phyloP scores from a whole-genome alignment of 2,797 vertebrate species.

The Tokudaia tokunoshimensis region DNA sequence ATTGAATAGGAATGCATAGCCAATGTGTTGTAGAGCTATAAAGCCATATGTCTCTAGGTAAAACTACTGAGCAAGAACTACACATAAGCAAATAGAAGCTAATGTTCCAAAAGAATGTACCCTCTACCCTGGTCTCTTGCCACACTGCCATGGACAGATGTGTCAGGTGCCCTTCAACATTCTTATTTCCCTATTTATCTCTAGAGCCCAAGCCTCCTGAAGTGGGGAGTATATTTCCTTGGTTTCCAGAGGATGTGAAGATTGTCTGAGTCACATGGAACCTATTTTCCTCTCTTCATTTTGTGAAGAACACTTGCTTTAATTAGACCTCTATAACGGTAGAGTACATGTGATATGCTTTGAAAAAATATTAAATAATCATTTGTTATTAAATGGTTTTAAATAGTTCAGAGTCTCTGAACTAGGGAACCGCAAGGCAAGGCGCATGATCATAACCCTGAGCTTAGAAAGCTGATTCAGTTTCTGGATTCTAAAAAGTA shows the following conservation, averaged over 20 bases:
- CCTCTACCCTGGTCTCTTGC: neutral
- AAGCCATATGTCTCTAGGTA: neutral
- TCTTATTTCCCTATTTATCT: neutral
- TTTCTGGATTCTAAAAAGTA: neutral
- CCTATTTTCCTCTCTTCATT: neutral
- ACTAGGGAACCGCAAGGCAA: neutral
- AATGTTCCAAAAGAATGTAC: neutral
- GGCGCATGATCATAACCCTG: neutral
- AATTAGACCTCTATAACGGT: neutral
- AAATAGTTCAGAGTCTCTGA: conserved; percentile 8
- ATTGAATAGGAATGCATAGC: neutral
- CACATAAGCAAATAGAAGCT: conserved; percentile 30
- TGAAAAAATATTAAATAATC: conserved; percentile 11
- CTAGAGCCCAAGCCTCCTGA: neutral
- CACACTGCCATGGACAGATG: neutral
- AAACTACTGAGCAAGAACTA: neutral
- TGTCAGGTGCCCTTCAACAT: neutral
- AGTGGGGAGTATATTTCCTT: conserved; percentile 17
- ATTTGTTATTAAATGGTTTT: neutral
- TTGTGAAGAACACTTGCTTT: neutral
- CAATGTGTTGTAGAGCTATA: neutral
- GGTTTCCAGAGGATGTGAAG: conserved; percentile 5
- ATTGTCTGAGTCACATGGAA: neutral
- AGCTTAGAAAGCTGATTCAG: conserved; percentile 17
- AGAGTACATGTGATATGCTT: neutral